Evolutionary conservation across 2,888 invertebrate species (phyloP).

Genomic region (Nephrotoma guestfalica): DNA sequence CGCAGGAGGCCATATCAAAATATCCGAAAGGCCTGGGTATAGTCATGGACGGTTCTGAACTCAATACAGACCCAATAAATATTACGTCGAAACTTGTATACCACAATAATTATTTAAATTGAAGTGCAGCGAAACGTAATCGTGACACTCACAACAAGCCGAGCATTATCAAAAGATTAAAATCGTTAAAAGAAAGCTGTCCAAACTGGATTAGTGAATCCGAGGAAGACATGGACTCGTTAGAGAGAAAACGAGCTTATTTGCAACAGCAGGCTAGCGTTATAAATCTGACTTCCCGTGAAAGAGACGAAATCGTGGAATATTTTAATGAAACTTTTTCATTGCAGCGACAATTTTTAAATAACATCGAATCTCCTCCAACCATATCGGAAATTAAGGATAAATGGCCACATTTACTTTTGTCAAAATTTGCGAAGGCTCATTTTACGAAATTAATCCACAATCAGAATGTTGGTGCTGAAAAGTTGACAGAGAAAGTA

Average conservation of each 20-base stretch:
- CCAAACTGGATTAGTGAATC: not conserved
- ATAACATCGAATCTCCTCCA: not conserved
- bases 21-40: not conserved
- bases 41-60: not conserved
- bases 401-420: too few relatives aligned
- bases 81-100: not conserved
- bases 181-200: slow-evolving; percentile 1
- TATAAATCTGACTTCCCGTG: not conserved
- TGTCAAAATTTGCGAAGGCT: too few relatives aligned
- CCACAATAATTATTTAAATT: not conserved
- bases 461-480: too few relatives aligned
- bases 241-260: not conserved
- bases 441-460: too few relatives aligned
- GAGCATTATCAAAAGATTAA: not conserved
- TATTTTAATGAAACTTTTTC: not conserved
- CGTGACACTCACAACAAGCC: not conserved
- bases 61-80: not conserved
- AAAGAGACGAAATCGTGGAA: not conserved
- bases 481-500: too few relatives aligned
- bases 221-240: not conserved
- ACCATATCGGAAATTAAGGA: not conserved
- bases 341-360: not conserved
- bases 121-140: not conserved
- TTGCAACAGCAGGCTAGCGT: not conserved
- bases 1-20: not conserved